Evolutionary conservation across 2,797 vertebrate species (phyloP).

Genomic region (Aratinga solstitialis): DNA sequence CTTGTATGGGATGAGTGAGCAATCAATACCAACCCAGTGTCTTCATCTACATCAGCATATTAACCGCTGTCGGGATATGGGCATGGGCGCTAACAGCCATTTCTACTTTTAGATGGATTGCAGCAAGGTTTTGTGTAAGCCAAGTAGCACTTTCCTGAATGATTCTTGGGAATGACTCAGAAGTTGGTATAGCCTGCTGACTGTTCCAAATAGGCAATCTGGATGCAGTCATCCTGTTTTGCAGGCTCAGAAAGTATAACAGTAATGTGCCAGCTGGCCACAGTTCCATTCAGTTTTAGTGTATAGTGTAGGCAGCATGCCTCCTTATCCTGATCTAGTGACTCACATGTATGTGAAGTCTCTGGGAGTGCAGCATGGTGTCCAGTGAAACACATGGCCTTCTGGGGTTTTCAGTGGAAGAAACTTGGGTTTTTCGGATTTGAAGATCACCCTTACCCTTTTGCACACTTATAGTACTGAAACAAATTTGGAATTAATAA

Average conservation of each 20-base stretch:
- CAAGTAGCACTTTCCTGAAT: background rate
- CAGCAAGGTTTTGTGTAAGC: background rate
- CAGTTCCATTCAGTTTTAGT: background rate
- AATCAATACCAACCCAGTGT: accelerated
- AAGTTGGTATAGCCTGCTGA: background rate
- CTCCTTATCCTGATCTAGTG: background rate
- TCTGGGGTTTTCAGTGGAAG: background rate
- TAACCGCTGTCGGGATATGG: accelerated
- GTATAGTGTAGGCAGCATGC: background rate
- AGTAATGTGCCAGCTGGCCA: background rate
- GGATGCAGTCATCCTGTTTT: constrained; percentile 20
- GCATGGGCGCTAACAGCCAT: background rate
- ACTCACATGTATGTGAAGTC: background rate
- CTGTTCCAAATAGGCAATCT: background rate
- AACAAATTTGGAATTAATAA: background rate
- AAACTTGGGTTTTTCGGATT: background rate
- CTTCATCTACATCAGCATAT: background rate
- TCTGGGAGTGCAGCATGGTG: background rate
- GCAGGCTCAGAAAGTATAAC: background rate
- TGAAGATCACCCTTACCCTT: background rate
- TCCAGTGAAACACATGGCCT: background rate
- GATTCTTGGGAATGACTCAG: background rate
- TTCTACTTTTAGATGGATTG: background rate
- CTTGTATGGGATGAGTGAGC: background rate
- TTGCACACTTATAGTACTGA: background rate